Evolutionary conservation across 2,888 invertebrate genomes (phyloP).

Genomic region (Ischnura elegans): DNA sequence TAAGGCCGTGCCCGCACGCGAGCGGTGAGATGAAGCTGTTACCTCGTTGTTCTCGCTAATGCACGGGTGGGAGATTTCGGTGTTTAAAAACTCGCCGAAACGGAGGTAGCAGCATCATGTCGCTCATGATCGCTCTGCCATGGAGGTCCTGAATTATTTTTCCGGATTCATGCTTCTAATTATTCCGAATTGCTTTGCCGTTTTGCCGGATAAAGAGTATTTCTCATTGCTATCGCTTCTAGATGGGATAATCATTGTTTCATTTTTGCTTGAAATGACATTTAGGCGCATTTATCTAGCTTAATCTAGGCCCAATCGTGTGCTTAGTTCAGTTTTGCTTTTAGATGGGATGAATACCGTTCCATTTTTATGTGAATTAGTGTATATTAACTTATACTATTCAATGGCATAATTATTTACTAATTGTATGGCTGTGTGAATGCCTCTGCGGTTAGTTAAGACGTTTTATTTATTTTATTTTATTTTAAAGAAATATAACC

Average conservation of each 20-base stretch:
- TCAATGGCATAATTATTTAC: not conserved
- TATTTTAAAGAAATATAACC: no score
- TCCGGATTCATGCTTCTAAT: not conserved
- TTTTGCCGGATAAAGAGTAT: not conserved
- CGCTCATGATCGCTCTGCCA: not conserved
- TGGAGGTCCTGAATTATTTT: not conserved
- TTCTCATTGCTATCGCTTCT: no score
- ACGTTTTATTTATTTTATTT: no score
- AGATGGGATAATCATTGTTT: no score
- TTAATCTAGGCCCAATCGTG: no score
- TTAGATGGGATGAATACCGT: not conserved
- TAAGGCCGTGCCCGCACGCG: not conserved
- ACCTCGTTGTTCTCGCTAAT: not conserved
- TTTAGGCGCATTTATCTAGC: no score
- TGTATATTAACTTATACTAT: not conserved
- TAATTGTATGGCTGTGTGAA: not conserved
- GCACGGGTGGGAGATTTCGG: not conserved
- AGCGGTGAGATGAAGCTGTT: not conserved
- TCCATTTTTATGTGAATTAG: no score
- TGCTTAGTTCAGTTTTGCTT: not conserved
- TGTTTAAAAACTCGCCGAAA: not conserved
- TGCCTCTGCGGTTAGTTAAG: not conserved
- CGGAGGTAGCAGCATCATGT: not conserved
- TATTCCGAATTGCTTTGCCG: not conserved
- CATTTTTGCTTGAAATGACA: no score